These are phyloP conservation scores for Adelphocoris suturalis DNA, from an alignment of 2,888 invertebrate genomes.

Conservation along the genomic window DNA sequence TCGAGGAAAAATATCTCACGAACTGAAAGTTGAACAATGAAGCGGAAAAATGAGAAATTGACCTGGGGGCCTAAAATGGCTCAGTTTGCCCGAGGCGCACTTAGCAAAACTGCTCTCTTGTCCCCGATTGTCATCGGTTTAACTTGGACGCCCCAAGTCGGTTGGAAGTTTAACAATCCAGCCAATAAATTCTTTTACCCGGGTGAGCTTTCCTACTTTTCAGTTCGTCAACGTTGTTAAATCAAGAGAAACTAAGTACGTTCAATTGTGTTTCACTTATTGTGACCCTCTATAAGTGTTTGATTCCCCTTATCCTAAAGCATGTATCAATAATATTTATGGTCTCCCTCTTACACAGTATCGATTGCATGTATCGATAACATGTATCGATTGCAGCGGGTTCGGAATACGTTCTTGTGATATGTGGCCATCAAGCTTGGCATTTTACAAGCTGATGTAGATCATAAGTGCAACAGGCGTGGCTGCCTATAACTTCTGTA, in stretches of 20 bases:
- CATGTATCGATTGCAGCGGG: no score
- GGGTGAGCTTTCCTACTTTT: conserved; percentile 11
- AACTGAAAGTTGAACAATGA: not conserved
- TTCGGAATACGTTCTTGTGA: no score
- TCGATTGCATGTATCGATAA: no score
- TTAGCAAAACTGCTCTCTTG: conserved; percentile 40
- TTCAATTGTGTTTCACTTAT: no score
- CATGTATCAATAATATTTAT: no score
- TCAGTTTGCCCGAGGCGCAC: conserved; percentile 32
- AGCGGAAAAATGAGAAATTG: conserved; percentile 18
- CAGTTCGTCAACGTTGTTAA: not conserved
- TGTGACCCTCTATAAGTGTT: no score
- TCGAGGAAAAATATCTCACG: conserved; percentile 18
- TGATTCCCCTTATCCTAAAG: no score
- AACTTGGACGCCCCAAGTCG: conserved; percentile 9
- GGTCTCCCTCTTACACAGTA: no score
- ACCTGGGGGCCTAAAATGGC: conserved; percentile 32
- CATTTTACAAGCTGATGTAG: no score
- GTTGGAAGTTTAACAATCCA: conserved; percentile 24
- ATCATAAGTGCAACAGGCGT: no score
- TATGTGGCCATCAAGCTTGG: no score
- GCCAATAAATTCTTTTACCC: not conserved
- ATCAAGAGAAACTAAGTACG: not conserved
- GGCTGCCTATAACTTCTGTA: no score
- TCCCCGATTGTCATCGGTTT: conserved; percentile 47